Evolutionary conservation across 2,113 vertebrate genomes (phyloP).

Genomic region (Parus major): DNA sequence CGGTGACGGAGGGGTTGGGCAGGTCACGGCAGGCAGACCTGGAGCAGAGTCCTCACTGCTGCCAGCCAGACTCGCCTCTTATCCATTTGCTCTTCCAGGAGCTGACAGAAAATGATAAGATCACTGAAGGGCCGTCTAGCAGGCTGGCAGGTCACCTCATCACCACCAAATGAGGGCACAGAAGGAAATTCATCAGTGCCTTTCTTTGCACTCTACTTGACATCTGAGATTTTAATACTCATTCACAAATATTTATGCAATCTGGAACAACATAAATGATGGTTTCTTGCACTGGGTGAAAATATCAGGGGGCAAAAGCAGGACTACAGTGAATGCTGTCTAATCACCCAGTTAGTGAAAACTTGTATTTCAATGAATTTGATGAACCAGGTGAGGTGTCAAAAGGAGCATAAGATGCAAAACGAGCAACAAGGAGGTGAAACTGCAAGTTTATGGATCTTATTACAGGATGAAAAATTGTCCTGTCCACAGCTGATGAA

Average conservation of each 20-base stretch:
- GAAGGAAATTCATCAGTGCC: background rate
- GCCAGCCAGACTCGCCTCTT: background rate
- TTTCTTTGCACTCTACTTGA: background rate
- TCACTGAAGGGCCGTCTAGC: background rate
- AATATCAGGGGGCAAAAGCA: background rate
- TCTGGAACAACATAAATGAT: background rate
- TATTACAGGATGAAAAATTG: background rate
- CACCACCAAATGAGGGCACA: background rate
- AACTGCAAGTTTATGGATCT: background rate
- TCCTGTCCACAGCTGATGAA: background rate
- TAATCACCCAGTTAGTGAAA: background rate
- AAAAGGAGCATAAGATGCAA: background rate
- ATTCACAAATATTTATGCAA: background rate
- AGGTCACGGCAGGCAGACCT: background rate
- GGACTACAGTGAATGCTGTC: background rate
- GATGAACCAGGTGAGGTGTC: background rate
- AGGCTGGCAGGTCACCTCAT: constrained; percentile 23
- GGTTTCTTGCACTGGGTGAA: background rate
- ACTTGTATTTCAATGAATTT: background rate
- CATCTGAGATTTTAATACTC: background rate
- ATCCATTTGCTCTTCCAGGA: background rate
- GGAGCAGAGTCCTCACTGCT: background rate
- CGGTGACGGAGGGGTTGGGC: background rate
- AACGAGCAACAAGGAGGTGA: background rate
- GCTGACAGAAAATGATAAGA: background rate